Evolutionary conservation across 2,888 invertebrate species (phyloP).

Genomic region (Sinopyrophorus schimmeli): DNA sequence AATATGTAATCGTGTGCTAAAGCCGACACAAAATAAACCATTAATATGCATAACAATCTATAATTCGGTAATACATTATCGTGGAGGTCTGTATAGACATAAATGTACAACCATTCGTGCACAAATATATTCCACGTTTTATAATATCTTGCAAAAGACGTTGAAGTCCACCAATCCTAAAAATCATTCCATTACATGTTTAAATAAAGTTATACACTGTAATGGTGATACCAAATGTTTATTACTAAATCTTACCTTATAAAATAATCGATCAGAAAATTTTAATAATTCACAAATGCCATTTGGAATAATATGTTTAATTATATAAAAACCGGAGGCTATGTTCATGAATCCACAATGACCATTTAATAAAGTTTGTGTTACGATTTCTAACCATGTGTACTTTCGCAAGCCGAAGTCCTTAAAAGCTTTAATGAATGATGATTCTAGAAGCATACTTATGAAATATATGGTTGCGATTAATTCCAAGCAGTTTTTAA

Average conservation of each 20-base stretch:
- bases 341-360: constrained; percentile 70
- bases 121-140: constrained; percentile 94
- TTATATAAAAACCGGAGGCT: constrained; percentile 69
- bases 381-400: constrained; percentile 58
- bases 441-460: constrained; percentile 78
- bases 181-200: constrained; percentile 23
- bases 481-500: constrained; percentile 73
- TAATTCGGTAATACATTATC: constrained; percentile 55
- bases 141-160: constrained; percentile 80
- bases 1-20: constrained; percentile 87
- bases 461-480: constrained; percentile 76
- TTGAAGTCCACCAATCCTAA: constrained; percentile 94
- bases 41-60: constrained; percentile 59
- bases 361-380: constrained; percentile 71
- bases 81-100: constrained; percentile 77
- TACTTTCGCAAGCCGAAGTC: constrained; percentile 59
- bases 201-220: not conserved
- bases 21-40: constrained; percentile 80
- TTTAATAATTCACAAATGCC: constrained; percentile 85
- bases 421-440: constrained; percentile 64
- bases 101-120: constrained; percentile 90
- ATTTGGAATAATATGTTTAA: constrained; percentile 91
- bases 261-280: constrained; percentile 85
- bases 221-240: not conserved
- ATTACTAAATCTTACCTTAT: constrained; percentile 58